Base-by-base conservation (phyloP, 2,113 vertebrate species). In the Istiophorus platypterus region DNA sequence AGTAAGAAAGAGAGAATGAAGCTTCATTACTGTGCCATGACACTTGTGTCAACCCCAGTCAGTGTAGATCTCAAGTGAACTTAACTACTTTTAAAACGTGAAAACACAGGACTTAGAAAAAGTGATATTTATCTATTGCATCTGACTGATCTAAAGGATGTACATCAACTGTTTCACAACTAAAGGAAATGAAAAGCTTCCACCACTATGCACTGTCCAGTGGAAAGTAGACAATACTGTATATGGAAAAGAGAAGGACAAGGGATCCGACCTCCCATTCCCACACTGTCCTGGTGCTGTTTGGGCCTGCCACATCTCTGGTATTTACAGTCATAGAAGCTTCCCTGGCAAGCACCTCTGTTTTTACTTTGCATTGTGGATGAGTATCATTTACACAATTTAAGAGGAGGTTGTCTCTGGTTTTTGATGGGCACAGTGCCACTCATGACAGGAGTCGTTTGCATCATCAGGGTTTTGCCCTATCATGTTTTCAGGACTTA, bases 351-450 rank as follows among this genome's bases (percentile, higher is more conserved):
- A 65, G 26, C 52, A 42, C 49, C 56, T 65, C 77, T 72, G 76
- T 79, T 54, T 45, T 51, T 54, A 20, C 70, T 63, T 51, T 67
- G 80, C 85, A 67, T 27, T 24, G 76, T 14, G 27, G 31, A 20
- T 0, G 15, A 39, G 76, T 80, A 86, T 89, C 80, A 20, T 52
- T 89, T 85, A 65, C 77, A 78, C 39, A 13, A 34, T 84, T 65
- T 52, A 80, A 17, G 45, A 49, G 47, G 47, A 47, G 67, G 74
- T 71, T 80, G 72, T 77, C 70, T 80, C 51, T 15, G 39, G 51
- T 71, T 77, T 80, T 73, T 27, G 7, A 26, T 63, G 26, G 4
- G 64, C 5, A 7, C 3, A 0, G 51, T 0, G 42, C 34, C 79
- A 66, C 45, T 69, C 73, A 65, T 79, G 77, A 76, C 73, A 65